These are phyloP conservation scores for Crocuta crocuta DNA, from an alignment of 2,113 vertebrate genomes.

Conservation along the genomic window DNA sequence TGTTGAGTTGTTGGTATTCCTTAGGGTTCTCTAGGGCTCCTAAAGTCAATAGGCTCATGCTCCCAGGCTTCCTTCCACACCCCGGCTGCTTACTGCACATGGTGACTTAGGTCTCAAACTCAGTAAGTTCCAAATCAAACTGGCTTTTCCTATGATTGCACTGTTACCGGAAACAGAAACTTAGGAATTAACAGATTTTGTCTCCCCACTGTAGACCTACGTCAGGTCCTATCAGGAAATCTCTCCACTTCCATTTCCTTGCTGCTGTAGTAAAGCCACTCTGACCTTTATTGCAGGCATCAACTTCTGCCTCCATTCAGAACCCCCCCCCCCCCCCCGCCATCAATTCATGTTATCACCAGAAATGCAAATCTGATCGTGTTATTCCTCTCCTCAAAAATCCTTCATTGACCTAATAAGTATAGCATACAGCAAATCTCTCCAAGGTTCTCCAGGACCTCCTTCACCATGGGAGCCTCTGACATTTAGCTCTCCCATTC, in stretches of 20 bases:
- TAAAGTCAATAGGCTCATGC: neutral
- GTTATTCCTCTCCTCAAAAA: neutral
- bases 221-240: neutral
- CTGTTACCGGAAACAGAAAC: neutral
- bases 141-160: neutral
- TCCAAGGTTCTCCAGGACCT: neutral
- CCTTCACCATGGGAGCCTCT: neutral
- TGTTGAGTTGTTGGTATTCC: neutral
- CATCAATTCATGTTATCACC: neutral
- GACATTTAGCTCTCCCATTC: neutral
- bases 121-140: neutral
- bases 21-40: neutral
- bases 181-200: too few relatives aligned
- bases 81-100: neutral
- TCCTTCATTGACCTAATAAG: neutral
- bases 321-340: neutral
- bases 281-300: neutral
- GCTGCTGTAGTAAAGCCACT: neutral
- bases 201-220: neutral
- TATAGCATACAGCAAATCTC: neutral
- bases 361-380: neutral
- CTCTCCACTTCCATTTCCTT: neutral
- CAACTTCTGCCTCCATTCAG: neutral
- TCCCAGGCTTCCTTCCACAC: neutral
- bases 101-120: neutral